These are phyloP conservation scores for Stratiolaelaps scimitus DNA, from an alignment of 1,140 invertebrate genomes.

Conservation along the genomic window DNA sequence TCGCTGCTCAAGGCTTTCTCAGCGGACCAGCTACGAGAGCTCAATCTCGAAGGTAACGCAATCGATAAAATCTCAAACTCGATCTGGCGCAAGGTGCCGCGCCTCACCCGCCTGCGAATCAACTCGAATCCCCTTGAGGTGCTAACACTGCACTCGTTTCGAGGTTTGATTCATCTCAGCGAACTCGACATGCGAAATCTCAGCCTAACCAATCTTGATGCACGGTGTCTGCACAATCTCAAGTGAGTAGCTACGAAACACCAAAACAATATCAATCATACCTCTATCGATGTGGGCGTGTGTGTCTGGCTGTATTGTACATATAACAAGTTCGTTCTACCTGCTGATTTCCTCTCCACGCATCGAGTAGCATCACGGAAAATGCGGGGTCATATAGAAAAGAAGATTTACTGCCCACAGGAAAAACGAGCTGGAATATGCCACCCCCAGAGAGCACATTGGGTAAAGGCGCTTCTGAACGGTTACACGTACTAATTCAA, in stretches of 20 bases:
- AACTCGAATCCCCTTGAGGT: conserved; percentile 22
- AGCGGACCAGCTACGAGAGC: conserved; percentile 7
- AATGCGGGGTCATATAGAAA: too few relatives aligned
- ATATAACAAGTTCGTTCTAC: too few relatives aligned
- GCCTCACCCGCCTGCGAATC: not conserved
- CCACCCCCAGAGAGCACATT: too few relatives aligned
- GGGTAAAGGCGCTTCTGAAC: too few relatives aligned
- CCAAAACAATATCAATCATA: too few relatives aligned
- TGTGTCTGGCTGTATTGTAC: too few relatives aligned
- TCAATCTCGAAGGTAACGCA: conserved; percentile 13
- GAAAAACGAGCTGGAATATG: too few relatives aligned
- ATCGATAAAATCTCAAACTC: conserved; percentile 13
- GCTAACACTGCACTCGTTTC: conserved; percentile 13
- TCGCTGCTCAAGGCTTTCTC: conserved; percentile 18
- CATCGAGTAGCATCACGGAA: too few relatives aligned
- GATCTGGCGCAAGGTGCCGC: conserved; percentile 19
- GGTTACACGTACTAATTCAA: too few relatives aligned
- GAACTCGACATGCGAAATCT: conserved; percentile 28
- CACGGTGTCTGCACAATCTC: conserved; percentile 24
- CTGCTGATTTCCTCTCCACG: too few relatives aligned
- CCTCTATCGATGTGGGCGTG: too few relatives aligned
- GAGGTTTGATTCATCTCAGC: conserved; percentile 12
- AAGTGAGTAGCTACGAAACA: not conserved
- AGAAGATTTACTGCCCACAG: too few relatives aligned
- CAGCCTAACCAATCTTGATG: conserved; percentile 20